Percentiles rank a stretch among this genome's conserved stretches.
Evolutionary conservation across 2,113 vertebrate genomes (phyloP).

Genomic region (Leucopternis melanops): DNA sequence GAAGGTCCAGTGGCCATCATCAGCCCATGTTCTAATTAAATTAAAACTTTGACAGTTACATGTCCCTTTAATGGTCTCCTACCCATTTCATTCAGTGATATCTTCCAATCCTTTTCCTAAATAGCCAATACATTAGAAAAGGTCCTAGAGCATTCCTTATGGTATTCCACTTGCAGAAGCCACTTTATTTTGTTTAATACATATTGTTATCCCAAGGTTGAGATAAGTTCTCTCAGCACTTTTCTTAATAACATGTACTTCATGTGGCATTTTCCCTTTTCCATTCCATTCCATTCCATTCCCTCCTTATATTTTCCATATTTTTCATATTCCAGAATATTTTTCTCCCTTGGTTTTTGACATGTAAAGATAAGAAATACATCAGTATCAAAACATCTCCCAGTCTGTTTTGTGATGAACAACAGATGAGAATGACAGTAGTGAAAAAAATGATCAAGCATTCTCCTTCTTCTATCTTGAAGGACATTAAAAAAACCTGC

Average conservation of each 20-base stretch:
- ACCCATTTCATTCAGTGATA: not conserved
- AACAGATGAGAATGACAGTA: constrained; percentile 23
- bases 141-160: not conserved
- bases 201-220: not conserved
- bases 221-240: not conserved
- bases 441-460: not conserved
- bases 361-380: not conserved
- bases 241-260: not conserved
- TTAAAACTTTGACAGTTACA: not conserved
- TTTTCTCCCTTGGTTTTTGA: not conserved
- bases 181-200: not conserved
- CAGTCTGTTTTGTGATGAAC: constrained; percentile 13
- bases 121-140: not conserved
- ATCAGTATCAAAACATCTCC: not conserved
- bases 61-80: not conserved
- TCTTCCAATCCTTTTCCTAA: not conserved
- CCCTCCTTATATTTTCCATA: not conserved
- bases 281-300: not conserved
- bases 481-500: not conserved
- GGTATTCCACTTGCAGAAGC: not conserved
- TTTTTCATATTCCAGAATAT: not conserved
- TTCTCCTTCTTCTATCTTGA: not conserved
- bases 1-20: not conserved
- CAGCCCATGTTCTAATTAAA: not conserved
- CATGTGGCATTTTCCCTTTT: not conserved